Evolutionary conservation across 2,888 invertebrate genomes (phyloP).

Genomic region (Hydraecia micacea): DNA sequence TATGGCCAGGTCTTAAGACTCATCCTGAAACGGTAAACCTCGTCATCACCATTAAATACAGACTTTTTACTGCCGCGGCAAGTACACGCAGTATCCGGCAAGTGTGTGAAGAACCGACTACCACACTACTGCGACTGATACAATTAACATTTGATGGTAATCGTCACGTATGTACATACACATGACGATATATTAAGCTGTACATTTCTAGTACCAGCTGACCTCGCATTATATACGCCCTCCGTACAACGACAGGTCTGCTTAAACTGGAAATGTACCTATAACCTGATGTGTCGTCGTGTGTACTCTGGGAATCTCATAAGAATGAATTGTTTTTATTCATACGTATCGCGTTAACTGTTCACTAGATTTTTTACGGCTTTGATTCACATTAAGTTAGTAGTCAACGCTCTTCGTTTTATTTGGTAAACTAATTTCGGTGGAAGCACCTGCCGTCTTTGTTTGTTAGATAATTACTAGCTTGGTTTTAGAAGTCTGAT

Average conservation of each 20-base stretch:
- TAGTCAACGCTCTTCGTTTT: slow-evolving; percentile 29
- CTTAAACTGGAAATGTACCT: background rate
- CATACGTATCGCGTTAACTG: slow-evolving; percentile 56
- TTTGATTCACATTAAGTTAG: slow-evolving; percentile 33
- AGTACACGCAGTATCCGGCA: slow-evolving; percentile 36
- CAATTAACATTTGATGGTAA: slow-evolving; percentile 65
- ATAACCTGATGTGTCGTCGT: background rate
- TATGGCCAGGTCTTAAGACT: slow-evolving; percentile 35
- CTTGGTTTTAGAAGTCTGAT: background rate
- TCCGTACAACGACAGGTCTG: background rate
- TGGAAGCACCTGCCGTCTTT: slow-evolving; percentile 17
- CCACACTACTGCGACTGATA: slow-evolving; percentile 57
- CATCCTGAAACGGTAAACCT: slow-evolving; percentile 59
- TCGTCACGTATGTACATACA: slow-evolving; percentile 53
- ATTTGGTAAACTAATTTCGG: slow-evolving; percentile 33
- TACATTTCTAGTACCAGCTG: background rate
- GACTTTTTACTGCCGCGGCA: slow-evolving; percentile 42
- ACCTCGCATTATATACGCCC: background rate
- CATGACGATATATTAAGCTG: background rate
- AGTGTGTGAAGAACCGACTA: slow-evolving; percentile 48
- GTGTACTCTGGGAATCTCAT: slow-evolving; percentile 55
- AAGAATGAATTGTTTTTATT: slow-evolving; percentile 63
- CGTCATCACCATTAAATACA: slow-evolving; percentile 36
- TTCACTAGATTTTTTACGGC: slow-evolving; percentile 55
- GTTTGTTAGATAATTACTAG: slow-evolving; percentile 29